phyloP scores from a whole-genome alignment of 2,888 invertebrate genomes.

The Nebria salina region DNA sequence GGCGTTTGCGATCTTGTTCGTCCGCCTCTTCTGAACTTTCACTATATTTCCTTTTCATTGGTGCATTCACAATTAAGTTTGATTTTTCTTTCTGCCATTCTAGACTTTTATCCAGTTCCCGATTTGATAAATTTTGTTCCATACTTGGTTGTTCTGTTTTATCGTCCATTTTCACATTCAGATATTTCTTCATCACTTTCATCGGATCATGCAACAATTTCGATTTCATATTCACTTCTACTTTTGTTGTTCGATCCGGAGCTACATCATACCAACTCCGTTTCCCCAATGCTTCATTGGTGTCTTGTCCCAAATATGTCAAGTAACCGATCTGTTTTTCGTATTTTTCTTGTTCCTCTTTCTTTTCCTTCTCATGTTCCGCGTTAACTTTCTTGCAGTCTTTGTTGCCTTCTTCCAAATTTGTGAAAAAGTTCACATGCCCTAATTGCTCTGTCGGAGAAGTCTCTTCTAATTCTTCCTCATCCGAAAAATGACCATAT shows the following conservation, averaged over 20 bases:
- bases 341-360: conserved; percentile 93
- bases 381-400: conserved; percentile 75
- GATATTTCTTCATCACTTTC: conserved; percentile 72
- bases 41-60: conserved; percentile 28
- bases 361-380: conserved; percentile 89
- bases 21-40: conserved; percentile 27
- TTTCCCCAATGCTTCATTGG: conserved; percentile 84
- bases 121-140: conserved; percentile 54
- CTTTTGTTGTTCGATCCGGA: conserved; percentile 67
- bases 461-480: conserved; percentile 46
- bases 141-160: conserved; percentile 45
- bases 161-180: conserved; percentile 51
- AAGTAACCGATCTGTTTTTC: conserved; percentile 97
- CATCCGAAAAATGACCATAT: conserved; percentile 56
- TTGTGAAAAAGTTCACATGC: conserved; percentile 89
- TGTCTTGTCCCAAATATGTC: conserved; percentile 94
- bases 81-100: conserved; percentile 17
- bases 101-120: conserved; percentile 47
- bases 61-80: conserved; percentile 2
- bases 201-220: conserved; percentile 80
- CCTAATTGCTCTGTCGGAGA: conserved; percentile 53
- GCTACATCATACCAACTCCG: conserved; percentile 89
- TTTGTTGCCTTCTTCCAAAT: conserved; percentile 78
- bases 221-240: conserved; percentile 73
- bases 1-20: conserved; percentile 47